Evolutionary conservation across 2,888 invertebrate species (phyloP).

Genomic region (Lottia scabra): DNA sequence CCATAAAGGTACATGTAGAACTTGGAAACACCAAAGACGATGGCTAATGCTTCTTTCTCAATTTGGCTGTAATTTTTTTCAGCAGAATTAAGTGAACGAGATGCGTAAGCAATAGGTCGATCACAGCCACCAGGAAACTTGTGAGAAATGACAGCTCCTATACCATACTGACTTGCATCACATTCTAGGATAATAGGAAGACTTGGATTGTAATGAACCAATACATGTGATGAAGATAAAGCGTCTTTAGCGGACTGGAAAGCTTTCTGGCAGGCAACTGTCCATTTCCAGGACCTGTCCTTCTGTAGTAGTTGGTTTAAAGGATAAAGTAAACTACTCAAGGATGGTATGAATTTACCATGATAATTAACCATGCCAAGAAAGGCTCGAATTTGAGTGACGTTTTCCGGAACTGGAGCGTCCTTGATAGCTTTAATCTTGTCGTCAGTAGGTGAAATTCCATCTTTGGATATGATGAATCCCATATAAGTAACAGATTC

Average conservation of each 20-base stretch:
- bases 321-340: constrained; percentile 8
- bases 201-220: constrained; percentile 15
- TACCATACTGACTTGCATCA: constrained; percentile 21
- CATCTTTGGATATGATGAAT: constrained; percentile 10
- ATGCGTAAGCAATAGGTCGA: constrained; percentile 18
- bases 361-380: constrained; percentile 19
- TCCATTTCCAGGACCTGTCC: constrained; percentile 6
- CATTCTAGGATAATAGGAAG: constrained; percentile 2
- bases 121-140: constrained; percentile 8
- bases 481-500: background rate
- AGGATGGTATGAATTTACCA: background rate
- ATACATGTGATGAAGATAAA: constrained; percentile 6
- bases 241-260: constrained; percentile 7
- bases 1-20: constrained; percentile 50
- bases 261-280: constrained; percentile 9
- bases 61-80: constrained; percentile 58
- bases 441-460: constrained; percentile 8
- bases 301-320: constrained; percentile 8
- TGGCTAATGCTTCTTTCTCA: constrained; percentile 64
- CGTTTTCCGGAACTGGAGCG: constrained; percentile 11
- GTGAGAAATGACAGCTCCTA: constrained; percentile 18
- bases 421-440: constrained; percentile 20
- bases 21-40: constrained; percentile 18
- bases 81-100: no score
- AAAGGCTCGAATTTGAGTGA: constrained; percentile 4